Evolutionary conservation across 2,113 vertebrate genomes (phyloP).

Genomic region (Pteropus alecto): DNA sequence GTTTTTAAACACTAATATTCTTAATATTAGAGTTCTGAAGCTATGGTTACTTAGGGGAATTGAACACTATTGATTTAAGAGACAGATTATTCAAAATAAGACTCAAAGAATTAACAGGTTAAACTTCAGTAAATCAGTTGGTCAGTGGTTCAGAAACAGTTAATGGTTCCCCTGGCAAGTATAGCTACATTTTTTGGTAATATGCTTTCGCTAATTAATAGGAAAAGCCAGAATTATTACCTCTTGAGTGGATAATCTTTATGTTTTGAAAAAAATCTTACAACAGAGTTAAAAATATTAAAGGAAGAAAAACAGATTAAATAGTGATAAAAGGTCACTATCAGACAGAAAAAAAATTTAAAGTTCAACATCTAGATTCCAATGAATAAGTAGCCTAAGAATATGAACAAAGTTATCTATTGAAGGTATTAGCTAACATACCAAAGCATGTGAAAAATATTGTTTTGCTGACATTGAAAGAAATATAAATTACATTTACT

Average conservation of each 20-base stretch:
- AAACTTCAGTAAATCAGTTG: neutral
- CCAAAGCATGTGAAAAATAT: neutral
- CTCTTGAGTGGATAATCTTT: neutral
- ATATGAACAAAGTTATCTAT: neutral
- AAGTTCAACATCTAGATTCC: neutral
- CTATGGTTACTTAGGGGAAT: neutral
- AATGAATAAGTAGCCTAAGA: neutral
- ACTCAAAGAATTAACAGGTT: neutral
- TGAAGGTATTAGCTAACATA: neutral
- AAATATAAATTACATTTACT: neutral
- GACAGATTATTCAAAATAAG: neutral
- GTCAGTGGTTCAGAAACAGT: neutral
- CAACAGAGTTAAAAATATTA: neutral
- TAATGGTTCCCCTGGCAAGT: neutral
- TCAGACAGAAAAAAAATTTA: neutral
- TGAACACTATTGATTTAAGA: neutral
- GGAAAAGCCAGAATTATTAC: neutral
- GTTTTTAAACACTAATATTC: neutral
- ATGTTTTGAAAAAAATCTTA: neutral
- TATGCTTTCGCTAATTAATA: neutral
- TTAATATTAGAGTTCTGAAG: neutral
- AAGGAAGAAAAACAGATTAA: neutral
- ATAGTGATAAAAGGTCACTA: neutral
- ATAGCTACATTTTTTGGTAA: neutral
- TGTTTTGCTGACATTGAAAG: neutral